Percentiles rank a stretch among this genome's conserved stretches.
phyloP scores from a whole-genome alignment of 2,113 vertebrate species.

The Planiliza haematocheilus region DNA sequence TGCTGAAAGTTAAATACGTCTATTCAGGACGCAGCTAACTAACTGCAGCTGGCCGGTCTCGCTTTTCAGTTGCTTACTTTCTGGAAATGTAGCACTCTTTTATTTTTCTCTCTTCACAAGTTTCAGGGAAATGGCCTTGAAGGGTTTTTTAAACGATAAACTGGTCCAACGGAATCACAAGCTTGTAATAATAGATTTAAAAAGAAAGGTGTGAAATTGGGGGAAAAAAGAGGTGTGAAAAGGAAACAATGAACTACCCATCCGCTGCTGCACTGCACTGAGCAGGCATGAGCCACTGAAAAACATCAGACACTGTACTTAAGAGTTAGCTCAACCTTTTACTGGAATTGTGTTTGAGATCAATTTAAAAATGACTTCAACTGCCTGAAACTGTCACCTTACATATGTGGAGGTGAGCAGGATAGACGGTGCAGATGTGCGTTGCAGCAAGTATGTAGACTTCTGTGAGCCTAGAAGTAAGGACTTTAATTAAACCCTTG shows the following conservation, averaged over 20 bases:
- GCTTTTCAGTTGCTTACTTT: background rate
- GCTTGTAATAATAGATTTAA: conserved; percentile 7
- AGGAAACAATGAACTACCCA: background rate
- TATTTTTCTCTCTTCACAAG: background rate
- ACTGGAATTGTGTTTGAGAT: too few relatives aligned
- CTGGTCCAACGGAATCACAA: background rate
- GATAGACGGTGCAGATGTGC: too few relatives aligned
- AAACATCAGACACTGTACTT: too few relatives aligned
- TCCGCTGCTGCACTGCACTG: background rate
- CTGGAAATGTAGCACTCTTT: background rate
- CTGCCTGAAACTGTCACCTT: too few relatives aligned
- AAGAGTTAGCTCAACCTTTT: too few relatives aligned
- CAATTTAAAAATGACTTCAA: too few relatives aligned
- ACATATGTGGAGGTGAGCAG: too few relatives aligned
- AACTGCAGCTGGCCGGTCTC: background rate
- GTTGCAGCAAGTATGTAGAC: too few relatives aligned
- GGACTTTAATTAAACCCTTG: too few relatives aligned
- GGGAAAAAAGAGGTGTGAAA: background rate
- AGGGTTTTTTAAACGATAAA: conserved; percentile 25
- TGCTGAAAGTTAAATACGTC: conserved; percentile 32
- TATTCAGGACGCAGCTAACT: conserved; percentile 5
- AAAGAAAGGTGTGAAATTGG: background rate
- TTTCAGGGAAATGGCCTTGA: background rate
- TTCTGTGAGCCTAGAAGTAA: too few relatives aligned
- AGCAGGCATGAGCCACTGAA: too few relatives aligned